Evolutionary conservation across 2,888 invertebrate species (phyloP).

Genomic region (Sphaeridia pumilis): DNA sequence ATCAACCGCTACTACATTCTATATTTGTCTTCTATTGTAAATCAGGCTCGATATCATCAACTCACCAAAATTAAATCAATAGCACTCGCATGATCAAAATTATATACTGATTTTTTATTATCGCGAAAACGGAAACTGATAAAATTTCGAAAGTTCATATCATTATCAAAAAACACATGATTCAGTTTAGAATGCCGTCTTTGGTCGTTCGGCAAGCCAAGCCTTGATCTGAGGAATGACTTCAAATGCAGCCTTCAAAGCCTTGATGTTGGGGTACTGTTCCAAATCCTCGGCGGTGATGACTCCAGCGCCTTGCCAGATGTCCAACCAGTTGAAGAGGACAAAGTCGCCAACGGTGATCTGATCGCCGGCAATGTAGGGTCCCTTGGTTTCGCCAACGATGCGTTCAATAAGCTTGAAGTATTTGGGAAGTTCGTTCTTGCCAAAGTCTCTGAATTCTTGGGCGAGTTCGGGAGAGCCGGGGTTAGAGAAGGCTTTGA

Average conservation of each 20-base stretch:
- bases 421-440: not conserved
- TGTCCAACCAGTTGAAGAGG: conserved; percentile 4
- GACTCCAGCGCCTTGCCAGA: not conserved
- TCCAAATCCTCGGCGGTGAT: not conserved
- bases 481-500: not conserved
- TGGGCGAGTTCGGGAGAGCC: not conserved
- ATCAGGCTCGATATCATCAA: too few relatives aligned
- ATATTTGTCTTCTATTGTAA: too few relatives aligned
- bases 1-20: too few relatives aligned
- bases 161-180: too few relatives aligned
- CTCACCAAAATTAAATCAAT: too few relatives aligned
- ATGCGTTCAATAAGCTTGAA: not conserved
- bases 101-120: too few relatives aligned
- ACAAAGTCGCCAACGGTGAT: conserved; percentile 10
- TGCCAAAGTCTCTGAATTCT: not conserved
- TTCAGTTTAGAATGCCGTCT: conserved; percentile 1
- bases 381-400: conserved; percentile 3
- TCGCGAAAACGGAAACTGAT: too few relatives aligned
- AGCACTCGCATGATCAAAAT: too few relatives aligned
- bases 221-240: conserved; percentile 1
- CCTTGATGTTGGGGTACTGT: conserved; percentile 1
- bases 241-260: not conserved
- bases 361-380: conserved; percentile 3
- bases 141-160: too few relatives aligned
- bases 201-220: conserved; percentile 3